Percentiles rank a stretch among this genome's conserved stretches.
phyloP scores from a whole-genome alignment of 1,140 invertebrate genomes.

The Leptonema lineaticorne region DNA sequence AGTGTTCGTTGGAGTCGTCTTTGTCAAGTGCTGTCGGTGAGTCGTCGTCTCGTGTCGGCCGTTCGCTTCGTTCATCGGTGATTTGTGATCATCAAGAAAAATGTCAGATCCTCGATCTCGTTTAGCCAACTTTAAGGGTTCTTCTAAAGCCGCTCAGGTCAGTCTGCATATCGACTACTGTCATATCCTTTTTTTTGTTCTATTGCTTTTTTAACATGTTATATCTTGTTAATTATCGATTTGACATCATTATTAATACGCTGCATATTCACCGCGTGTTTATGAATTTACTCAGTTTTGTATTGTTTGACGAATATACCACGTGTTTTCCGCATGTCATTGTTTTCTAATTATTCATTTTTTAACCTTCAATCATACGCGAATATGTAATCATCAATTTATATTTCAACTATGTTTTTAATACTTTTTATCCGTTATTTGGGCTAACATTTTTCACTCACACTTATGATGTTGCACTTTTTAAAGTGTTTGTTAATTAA shows the following conservation, averaged over 20 bases:
- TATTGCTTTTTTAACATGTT: too few species aligned
- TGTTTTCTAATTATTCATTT: neutral
- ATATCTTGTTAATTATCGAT: too few species aligned
- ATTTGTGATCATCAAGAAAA: neutral
- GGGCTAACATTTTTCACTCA: neutral
- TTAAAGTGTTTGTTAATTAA: neutral
- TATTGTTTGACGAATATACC: neutral
- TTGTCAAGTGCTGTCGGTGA: neutral
- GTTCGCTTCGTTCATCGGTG: neutral
- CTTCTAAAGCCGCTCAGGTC: conserved; percentile 2
- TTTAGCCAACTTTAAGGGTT: conserved; percentile 11
- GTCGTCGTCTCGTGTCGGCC: neutral
- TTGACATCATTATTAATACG: too few species aligned
- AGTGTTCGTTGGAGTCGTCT: neutral
- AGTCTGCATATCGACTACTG: neutral
- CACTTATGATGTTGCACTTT: neutral
- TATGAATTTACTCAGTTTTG: neutral
- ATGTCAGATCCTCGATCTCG: conserved; percentile 16
- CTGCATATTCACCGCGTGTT: neutral
- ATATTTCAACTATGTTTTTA: too few species aligned
- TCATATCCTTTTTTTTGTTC: neutral
- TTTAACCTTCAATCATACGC: too few species aligned
- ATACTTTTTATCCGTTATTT: too few species aligned
- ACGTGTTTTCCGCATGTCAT: neutral
- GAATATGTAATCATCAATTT: too few species aligned